Conservation (phyloP, 2,797 vertebrate species). For the Perodicticus potto region DNA sequence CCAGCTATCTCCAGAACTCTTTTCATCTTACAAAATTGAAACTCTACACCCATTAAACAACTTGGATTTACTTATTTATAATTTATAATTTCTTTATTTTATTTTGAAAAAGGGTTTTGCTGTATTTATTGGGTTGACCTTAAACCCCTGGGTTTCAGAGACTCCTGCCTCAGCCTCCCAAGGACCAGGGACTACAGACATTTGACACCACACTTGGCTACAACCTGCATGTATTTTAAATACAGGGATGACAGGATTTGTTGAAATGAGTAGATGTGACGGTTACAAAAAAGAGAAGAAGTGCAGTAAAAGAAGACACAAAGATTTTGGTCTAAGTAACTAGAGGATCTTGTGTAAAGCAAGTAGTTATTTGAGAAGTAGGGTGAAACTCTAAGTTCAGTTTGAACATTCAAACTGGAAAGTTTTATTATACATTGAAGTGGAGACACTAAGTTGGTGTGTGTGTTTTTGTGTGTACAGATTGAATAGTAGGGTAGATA, state of each 20-base stretch:
- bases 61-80: background rate
- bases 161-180: background rate
- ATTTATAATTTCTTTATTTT: background rate
- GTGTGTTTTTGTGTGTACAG: background rate
- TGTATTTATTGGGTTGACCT: background rate
- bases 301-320: background rate
- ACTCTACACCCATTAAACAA: background rate
- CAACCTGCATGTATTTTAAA: background rate
- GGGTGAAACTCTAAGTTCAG: background rate
- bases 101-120: background rate
- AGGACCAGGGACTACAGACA: background rate
- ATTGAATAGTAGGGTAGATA: background rate
- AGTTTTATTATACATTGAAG: background rate
- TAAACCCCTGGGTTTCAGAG: background rate
- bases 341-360: background rate
- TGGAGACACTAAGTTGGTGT: background rate
- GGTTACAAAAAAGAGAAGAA: background rate
- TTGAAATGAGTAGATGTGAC: background rate
- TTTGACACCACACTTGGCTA: background rate
- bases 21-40: background rate
- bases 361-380: background rate
- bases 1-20: no score
- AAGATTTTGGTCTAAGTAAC: background rate
- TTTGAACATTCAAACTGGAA: background rate
- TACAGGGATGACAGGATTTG: background rate